A percentile compares a stretch with the other conserved stretches of the same genome.
Evolutionary conservation across 2,888 invertebrate species (phyloP).

Genomic region (Troides helena): DNA sequence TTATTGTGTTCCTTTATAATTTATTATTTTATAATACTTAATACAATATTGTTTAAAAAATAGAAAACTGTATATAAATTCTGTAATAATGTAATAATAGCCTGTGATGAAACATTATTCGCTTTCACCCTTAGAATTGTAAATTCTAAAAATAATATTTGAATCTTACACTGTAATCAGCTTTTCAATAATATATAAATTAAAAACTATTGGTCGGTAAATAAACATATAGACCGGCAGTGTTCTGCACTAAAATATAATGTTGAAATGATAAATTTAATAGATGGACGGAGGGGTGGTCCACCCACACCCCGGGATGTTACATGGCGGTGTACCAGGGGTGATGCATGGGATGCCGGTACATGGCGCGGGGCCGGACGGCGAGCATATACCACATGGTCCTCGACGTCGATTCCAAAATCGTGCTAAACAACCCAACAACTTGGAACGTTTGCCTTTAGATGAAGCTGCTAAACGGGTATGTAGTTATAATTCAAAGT

Average conservation of each 20-base stretch:
- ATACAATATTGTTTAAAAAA: neutral
- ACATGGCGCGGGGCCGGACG: slow-evolving; percentile 68
- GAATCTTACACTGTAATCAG: neutral
- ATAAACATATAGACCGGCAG: neutral
- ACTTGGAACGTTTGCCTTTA: slow-evolving; percentile 81
- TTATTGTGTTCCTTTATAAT: slow-evolving; percentile 19
- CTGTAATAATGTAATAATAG: neutral
- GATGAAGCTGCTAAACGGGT: slow-evolving; percentile 84
- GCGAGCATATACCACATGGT: slow-evolving; percentile 65
- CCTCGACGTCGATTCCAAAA: slow-evolving; percentile 70
- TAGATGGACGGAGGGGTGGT: slow-evolving; percentile 72
- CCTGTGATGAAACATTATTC: neutral
- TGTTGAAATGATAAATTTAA: neutral
- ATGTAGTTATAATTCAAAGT: slow-evolving; percentile 29
- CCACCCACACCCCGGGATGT: slow-evolving; percentile 63
- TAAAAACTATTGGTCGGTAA: neutral
- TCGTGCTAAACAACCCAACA: slow-evolving; percentile 66
- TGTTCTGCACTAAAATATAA: neutral
- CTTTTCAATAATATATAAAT: neutral
- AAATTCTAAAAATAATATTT: neutral
- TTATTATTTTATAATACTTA: neutral
- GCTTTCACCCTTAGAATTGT: neutral
- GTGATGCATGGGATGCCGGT: slow-evolving; percentile 68
- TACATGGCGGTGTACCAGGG: slow-evolving; percentile 60
- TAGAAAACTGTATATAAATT: neutral